Percentiles rank a stretch among this genome's conserved stretches.
phyloP scores from a whole-genome alignment of 2,113 vertebrate genomes.

The Entelurus aequoreus region DNA sequence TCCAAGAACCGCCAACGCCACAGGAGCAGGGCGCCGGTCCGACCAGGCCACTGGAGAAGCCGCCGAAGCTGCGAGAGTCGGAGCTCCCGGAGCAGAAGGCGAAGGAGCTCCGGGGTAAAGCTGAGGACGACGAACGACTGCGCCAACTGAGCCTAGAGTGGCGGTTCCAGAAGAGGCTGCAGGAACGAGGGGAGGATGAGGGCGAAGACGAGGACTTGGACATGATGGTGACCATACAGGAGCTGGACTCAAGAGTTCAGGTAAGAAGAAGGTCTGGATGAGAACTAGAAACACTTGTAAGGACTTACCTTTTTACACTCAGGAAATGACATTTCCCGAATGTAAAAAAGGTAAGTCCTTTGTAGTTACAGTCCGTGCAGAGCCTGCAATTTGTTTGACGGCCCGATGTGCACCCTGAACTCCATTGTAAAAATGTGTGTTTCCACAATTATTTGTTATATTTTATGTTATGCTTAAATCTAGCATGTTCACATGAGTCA shows the following conservation, averaged over 20 bases:
- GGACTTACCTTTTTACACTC: no score
- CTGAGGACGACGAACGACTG: slow-evolving; percentile 79
- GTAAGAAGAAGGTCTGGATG: slow-evolving; percentile 51
- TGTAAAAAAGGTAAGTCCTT: no score
- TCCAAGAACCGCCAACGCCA: slow-evolving; percentile 74
- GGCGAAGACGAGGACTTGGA: slow-evolving; percentile 82
- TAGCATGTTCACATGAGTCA: no score
- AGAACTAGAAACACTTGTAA: not conserved
- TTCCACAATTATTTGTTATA: no score
- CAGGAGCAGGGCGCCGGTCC: slow-evolving; percentile 65
- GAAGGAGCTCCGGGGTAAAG: slow-evolving; percentile 72
- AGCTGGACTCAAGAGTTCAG: slow-evolving; percentile 77
- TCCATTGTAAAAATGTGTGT: no score
- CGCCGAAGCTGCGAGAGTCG: slow-evolving; percentile 70
- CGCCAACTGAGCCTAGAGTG: slow-evolving; percentile 84
- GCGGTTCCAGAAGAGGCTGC: slow-evolving; percentile 88
- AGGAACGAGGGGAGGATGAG: slow-evolving; percentile 81
- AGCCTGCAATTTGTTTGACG: no score
- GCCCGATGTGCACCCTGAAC: no score
- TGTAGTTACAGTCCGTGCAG: no score
- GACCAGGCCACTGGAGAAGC: slow-evolving; percentile 74
- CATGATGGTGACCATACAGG: slow-evolving; percentile 76
- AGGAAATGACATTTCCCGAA: no score
- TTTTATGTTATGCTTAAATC: no score
- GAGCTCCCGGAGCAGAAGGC: slow-evolving; percentile 82